Conservation (phyloP, 2,113 vertebrate species). For the Pedetes capensis region DNA sequence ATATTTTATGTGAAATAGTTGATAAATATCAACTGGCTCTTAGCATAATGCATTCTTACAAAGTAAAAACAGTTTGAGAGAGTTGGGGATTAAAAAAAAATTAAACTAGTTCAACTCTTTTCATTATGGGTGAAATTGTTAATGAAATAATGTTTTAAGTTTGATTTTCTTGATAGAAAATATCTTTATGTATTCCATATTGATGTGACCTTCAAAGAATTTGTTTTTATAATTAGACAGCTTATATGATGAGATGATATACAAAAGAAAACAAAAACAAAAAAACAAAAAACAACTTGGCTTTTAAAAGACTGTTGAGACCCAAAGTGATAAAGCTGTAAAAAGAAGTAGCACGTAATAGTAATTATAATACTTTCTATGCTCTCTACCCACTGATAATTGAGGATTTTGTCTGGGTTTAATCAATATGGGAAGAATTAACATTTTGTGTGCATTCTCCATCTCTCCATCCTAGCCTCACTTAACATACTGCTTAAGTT, state of each 20-base stretch:
- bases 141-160: not conserved
- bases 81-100: not conserved
- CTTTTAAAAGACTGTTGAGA: not conserved
- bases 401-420: constrained; percentile 2
- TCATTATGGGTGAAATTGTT: constrained; percentile 10
- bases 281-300: too few relatives aligned
- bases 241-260: not conserved
- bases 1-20: not conserved
- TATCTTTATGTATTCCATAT: not conserved
- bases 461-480: not conserved
- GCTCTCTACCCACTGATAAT: not conserved
- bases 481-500: not conserved
- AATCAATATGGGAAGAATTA: not conserved
- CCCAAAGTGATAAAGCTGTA: not conserved
- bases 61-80: not conserved
- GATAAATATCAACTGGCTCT: not conserved
- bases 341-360: not conserved
- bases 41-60: not conserved
- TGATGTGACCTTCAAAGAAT: not conserved
- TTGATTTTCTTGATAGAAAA: not conserved
- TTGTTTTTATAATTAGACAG: not conserved
- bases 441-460: not conserved
- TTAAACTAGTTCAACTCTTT: not conserved
- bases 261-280: too few relatives aligned
- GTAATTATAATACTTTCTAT: not conserved